These are phyloP conservation scores for Ammospiza maritima DNA, from an alignment of 2,797 vertebrate species.

Conservation along the genomic window DNA sequence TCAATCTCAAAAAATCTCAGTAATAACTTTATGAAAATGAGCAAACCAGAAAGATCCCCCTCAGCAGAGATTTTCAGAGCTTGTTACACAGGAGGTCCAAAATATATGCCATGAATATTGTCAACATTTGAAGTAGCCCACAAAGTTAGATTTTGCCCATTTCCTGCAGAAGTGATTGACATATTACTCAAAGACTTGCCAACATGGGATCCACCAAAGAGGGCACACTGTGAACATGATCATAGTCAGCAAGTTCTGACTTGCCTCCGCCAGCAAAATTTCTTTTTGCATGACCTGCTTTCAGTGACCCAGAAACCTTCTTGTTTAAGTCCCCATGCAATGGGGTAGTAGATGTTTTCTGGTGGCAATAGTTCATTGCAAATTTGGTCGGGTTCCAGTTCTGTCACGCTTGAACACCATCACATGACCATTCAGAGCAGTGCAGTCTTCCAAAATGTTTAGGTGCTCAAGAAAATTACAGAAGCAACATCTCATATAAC, in stretches of 20 bases:
- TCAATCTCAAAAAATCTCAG: not conserved
- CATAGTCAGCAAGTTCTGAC: not conserved
- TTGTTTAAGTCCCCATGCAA: fast-evolving
- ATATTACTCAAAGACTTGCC: not conserved
- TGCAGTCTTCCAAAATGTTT: not conserved
- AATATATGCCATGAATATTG: not conserved
- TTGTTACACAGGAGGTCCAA: not conserved
- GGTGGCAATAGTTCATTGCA: not conserved
- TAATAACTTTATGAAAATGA: not conserved
- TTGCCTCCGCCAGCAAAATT: not conserved
- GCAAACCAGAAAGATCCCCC: not conserved
- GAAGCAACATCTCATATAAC: not conserved
- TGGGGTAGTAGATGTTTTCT: not conserved
- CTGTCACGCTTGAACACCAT: fast-evolving
- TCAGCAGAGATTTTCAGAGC: not conserved
- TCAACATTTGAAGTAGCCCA: not conserved
- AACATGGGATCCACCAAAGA: not conserved
- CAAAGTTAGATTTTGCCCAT: not conserved
- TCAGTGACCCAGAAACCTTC: not conserved
- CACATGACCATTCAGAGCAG: fast-evolving
- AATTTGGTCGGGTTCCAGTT: not conserved
- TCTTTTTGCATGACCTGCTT: not conserved
- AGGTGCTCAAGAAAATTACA: not conserved
- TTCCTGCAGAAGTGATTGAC: not conserved
- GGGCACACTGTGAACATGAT: fast-evolving